Evolutionary conservation across 2,888 invertebrate species (phyloP), one percentile per base, ranked within the genome.

Genomic region (Ophion slaviceki): DNA sequence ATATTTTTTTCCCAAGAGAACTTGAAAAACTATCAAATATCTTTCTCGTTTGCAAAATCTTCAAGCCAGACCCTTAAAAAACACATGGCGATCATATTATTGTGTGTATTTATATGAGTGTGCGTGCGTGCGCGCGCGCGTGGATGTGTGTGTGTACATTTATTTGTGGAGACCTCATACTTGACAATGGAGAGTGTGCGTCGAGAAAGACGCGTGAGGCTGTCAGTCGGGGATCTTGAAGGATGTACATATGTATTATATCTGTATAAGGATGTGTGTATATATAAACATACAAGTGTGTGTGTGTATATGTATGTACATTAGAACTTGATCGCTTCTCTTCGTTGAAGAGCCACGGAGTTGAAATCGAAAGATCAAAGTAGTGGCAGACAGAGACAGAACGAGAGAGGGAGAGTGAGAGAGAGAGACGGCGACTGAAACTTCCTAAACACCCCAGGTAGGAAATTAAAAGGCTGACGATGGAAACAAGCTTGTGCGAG

Each of bases 391-490:
- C 68, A 45, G 83, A 64, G 62, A 32, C 76, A 66, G 71, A 59
- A 53, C 61, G 62, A 57, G 72, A 68, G 82, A 70, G 61, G 64
- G 36, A 59, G 67, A 61, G 66, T 59, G 61, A 53, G 47, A 67
- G 45, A 17, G 20, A 57, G 47, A 28, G 62, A 67, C 32, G 28
- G 61, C 32, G 68, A 24, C 32, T 20, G 77, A 86, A 86, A 77
- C 77, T 83, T 86, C 77, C 77, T 64, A 86, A 86, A 68, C 80
- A 74, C n/a, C n/a, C n/a, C n/a, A n/a, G n/a, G n/a, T n/a, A n/a
- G n/a, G n/a, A n/a, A n/a, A n/a, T n/a, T n/a, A n/a, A n/a, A n/a
- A n/a, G n/a, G n/a, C n/a, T n/a, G n/a, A n/a, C n/a, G n/a, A n/a
- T n/a, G n/a, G n/a, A n/a, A n/a, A n/a, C n/a, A n/a, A n/a, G n/a